Evolutionary conservation across 1,140 invertebrate genomes (phyloP), one percentile per base, ranked within the genome.

Genomic region (Caenorhabditis brenneri): DNA sequence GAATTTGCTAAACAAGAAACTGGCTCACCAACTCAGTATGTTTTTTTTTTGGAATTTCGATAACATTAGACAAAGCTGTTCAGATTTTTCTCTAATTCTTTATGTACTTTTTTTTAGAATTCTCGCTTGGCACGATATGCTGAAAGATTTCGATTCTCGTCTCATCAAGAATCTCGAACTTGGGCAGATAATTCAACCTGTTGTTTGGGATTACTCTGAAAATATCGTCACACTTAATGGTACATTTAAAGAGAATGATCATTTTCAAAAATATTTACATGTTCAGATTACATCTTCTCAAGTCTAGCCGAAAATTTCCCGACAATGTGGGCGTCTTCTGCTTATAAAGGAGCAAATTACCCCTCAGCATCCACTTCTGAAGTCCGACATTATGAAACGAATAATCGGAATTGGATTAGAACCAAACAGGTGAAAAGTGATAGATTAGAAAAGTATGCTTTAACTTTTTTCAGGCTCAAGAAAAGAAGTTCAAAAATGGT

Each of bases 161-260:
- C 24, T 84, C 16, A 80, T 84, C 46, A 86, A 86, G 80, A 74
- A 84, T 24, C 46, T 84, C 6, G 48, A 79, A 58, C 33, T 86
- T 16, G 84, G 84, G 16, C 19, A 36, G n/a, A 42, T 85, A 3
- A 49, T 86, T 36, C 39, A 86, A 69, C 85, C 85, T 1, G 85
- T 86, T 33, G 85, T 86, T 29, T 86, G 85, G 85, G 85, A 86
- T 49, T 86, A 86, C 36, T 83, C 85, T 7, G 81, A 86, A 33
- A 83, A 84, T 22, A 83, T 86, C 48, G 27, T 84, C 16, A 86
- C 83, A 24, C 22, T 80, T 27, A 58, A 58, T n/a, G 82, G 80
- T 84, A 9, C 33, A 10, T n/a, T 79, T 58, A 22, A 19, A 15
- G n/a, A 53, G 12, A 55, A 10, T 65, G 27, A 27, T 24, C 9